Conservation (phyloP, 2,797 vertebrate genomes). For the Leptodactylus fallax region DNA sequence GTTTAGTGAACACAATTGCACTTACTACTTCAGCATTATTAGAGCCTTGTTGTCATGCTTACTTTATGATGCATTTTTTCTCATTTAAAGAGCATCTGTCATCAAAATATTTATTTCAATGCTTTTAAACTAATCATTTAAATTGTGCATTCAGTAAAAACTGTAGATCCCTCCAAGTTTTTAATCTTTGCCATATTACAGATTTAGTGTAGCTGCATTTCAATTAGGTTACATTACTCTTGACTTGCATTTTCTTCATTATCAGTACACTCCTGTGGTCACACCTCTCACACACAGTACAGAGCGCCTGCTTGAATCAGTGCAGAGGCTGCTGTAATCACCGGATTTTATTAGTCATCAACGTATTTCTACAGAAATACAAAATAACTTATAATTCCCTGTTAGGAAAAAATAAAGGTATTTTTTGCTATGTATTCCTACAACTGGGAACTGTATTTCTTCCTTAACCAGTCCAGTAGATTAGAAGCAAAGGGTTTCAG, state of each 20-base stretch:
- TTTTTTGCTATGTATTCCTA: not conserved
- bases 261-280: too few species aligned
- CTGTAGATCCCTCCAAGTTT: not conserved
- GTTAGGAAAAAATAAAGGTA: not conserved
- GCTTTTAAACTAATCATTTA: not conserved
- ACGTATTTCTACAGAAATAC: not conserved
- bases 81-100: not conserved
- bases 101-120: not conserved
- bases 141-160: not conserved
- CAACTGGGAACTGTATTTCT: not conserved
- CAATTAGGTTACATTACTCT: too few species aligned
- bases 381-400: not conserved
- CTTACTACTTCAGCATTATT: not conserved
- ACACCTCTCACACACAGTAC: too few species aligned
- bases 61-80: not conserved
- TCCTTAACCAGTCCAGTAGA: not conserved
- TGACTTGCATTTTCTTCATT: too few species aligned
- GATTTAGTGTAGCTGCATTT: not conserved
- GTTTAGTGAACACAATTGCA: not conserved
- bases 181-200: not conserved
- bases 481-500: not conserved
- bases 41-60: not conserved
- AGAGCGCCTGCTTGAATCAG: not conserved
- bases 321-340: not conserved
- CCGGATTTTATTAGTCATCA: not conserved